Base-by-base conservation (phyloP, 1,140 invertebrate genomes). In the Augochlora pura region DNA sequence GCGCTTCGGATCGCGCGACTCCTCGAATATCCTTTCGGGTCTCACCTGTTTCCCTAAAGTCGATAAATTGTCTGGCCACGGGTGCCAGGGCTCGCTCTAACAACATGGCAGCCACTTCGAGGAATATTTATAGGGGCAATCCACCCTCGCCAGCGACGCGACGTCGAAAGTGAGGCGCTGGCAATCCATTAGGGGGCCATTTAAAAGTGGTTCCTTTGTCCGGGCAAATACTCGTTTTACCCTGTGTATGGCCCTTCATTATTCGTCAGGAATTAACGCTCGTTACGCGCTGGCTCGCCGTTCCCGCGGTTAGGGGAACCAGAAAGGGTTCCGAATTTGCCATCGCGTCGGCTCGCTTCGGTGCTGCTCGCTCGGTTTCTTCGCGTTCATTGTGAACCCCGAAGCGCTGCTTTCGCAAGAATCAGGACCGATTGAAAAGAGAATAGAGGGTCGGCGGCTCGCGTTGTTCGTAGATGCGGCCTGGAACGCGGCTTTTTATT, bases 211-310 rank as follows among this genome's bases (percentile, higher is more conserved):
- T 49, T 42, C 62, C 27, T 74, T 74, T 64, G 71, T 73, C 62
- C 71, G 18, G 42, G 63, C 60, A 63, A 73, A 73, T 63, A 63
- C 70, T 73, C 70, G 70, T 73, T n/a, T n/a, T 73, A 73, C 25
- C 21, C 63, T 39, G 59, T 21, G 3, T 46, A 73, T 72, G 46
- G 25, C 71, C 27, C 49, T 38, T 73, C 71, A 73, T 73, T 73
- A 62, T 73, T 73, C 71, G 59, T 14, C 21, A 21, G 18, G 70
- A 63, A 73, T 63, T 73, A 73, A 63, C 59, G 70, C 70, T 73
- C 70, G 70, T 63, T 73, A 73, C 25, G 25, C 18, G 23, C 16
- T 21, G n/a, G 39, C 59, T 46, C 21, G 57, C 25, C 25, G 39
- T 63, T 73, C 21, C 39, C 70, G 25, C 14, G 63, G n/a, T 38